These are phyloP conservation scores for Oryzias dopingdopingensis DNA, from an alignment of 2,797 vertebrate species.

Conservation along the genomic window DNA sequence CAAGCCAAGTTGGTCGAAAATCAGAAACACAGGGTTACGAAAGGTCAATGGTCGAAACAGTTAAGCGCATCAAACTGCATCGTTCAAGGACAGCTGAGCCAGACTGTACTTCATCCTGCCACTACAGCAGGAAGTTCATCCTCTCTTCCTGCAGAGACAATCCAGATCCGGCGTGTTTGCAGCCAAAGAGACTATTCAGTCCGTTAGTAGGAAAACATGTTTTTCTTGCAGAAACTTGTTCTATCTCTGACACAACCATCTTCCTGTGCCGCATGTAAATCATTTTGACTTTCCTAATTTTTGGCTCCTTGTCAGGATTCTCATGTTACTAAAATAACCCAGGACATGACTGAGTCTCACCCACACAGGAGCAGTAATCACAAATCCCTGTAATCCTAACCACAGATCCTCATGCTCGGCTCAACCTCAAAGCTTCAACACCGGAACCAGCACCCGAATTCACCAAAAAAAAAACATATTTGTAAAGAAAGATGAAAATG, in stretches of 20 bases:
- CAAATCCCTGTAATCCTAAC: conserved; percentile 61
- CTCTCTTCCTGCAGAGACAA: conserved; percentile 1
- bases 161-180: conserved; percentile 10
- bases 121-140: conserved; percentile 9
- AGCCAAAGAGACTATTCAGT: neutral
- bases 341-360: conserved; percentile 33
- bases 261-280: conserved; percentile 1
- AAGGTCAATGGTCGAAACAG: conserved; percentile 23
- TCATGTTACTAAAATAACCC: conserved; percentile 38
- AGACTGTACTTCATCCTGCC: conserved; percentile 15
- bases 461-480: too few species aligned
- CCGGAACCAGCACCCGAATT: neutral
- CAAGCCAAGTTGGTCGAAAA: neutral
- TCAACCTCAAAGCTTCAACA: conserved; percentile 20
- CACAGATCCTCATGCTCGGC: conserved; percentile 9
- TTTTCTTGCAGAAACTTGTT: neutral
- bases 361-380: conserved; percentile 26
- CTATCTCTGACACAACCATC: neutral
- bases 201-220: neutral
- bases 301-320: conserved; percentile 13
- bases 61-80: conserved; percentile 8
- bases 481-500: too few species aligned
- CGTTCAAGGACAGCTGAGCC: neutral
- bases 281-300: neutral
- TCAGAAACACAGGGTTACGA: neutral